A percentile compares a stretch with the other conserved stretches of the same genome.
Conservation (phyloP, 2,797 vertebrate genomes). For the Galago senegalensis region DNA sequence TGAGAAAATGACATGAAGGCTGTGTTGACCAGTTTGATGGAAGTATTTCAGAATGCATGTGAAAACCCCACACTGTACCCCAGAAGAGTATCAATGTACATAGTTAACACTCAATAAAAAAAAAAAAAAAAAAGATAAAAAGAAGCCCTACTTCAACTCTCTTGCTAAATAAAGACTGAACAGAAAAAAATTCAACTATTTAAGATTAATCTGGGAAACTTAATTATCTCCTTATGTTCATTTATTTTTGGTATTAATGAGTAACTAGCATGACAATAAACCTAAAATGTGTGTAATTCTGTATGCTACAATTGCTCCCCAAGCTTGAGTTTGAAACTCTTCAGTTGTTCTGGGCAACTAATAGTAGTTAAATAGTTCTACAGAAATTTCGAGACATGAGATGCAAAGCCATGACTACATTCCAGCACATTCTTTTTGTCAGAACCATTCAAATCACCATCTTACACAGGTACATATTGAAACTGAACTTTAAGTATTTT, state of each 20-base stretch:
- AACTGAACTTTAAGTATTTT: constrained; percentile 95
- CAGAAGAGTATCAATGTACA: too few species aligned
- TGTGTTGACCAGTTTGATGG: too few species aligned
- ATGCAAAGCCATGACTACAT: constrained; percentile 76
- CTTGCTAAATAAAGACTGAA: constrained; percentile 29
- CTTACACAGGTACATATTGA: constrained; percentile 90
- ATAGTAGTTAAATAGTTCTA: constrained; percentile 69
- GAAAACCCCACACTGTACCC: too few species aligned
- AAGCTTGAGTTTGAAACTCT: constrained; percentile 17
- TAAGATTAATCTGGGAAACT: constrained; percentile 63
- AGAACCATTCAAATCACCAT: constrained; percentile 88
- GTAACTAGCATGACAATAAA: constrained; percentile 33
- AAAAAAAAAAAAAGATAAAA: constrained; percentile 10
- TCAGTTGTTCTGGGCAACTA: constrained; percentile 70
- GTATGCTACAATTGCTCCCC: constrained; percentile 32
- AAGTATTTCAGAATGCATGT: too few species aligned
- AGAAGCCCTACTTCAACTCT: neutral
- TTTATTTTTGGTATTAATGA: constrained; percentile 44
- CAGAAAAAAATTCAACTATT: neutral
- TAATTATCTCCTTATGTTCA: constrained; percentile 6
- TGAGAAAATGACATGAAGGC: too few species aligned
- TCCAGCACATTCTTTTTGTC: constrained; percentile 66
- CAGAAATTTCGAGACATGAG: constrained; percentile 74
- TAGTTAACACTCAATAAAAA: too few species aligned
- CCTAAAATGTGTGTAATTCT: constrained; percentile 32